Percentiles rank a stretch among this genome's conserved stretches.
phyloP scores from a whole-genome alignment of 1,140 invertebrate genomes.

The Drosophila navojoa region DNA sequence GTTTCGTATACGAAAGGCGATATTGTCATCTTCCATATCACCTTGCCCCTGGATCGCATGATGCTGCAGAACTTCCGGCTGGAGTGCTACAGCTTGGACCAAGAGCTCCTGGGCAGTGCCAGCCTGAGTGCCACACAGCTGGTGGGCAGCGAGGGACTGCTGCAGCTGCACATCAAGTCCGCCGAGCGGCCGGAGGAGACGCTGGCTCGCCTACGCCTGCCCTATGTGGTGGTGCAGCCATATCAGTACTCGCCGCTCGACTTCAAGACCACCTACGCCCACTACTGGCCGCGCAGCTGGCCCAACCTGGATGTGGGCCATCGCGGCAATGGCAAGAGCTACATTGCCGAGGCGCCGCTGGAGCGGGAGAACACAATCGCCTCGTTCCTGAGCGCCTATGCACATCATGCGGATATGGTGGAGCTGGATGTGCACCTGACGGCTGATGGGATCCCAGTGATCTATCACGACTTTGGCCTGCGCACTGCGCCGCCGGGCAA shows the following conservation, averaged over 20 bases:
- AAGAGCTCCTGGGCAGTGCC: conserved; percentile 90
- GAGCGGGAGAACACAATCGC: conserved; percentile 97
- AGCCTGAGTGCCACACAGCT: conserved; percentile 85
- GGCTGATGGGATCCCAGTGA: conserved; percentile 95
- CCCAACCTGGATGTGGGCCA: conserved; percentile 95
- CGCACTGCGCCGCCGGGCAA: conserved; percentile 92
- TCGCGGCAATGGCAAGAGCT: conserved; percentile 91
- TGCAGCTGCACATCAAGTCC: conserved; percentile 90
- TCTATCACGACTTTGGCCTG: conserved; percentile 98
- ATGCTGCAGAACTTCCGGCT: conserved; percentile 59
- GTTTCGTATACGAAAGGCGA: conserved; percentile 71
- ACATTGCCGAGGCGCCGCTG: conserved; percentile 88
- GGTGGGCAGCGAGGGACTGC: conserved; percentile 88
- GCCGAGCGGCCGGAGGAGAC: conserved; percentile 84
- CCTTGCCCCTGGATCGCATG: conserved; percentile 85
- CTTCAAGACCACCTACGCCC: conserved; percentile 91
- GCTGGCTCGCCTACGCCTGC: conserved; percentile 88
- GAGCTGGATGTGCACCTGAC: conserved; percentile 98
- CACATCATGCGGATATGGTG: conserved; percentile 95
- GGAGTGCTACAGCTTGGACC: conserved; percentile 57
- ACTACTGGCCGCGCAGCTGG: conserved; percentile 93
- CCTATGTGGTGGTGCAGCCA: conserved; percentile 88
- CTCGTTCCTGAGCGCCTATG: conserved; percentile 93
- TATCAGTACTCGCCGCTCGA: conserved; percentile 89
- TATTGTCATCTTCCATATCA: conserved; percentile 82